A percentile compares a stretch with the other conserved stretches of the same genome.
Evolutionary conservation across 2,113 vertebrate genomes (phyloP).

Genomic region (Stegostoma tigrinum): DNA sequence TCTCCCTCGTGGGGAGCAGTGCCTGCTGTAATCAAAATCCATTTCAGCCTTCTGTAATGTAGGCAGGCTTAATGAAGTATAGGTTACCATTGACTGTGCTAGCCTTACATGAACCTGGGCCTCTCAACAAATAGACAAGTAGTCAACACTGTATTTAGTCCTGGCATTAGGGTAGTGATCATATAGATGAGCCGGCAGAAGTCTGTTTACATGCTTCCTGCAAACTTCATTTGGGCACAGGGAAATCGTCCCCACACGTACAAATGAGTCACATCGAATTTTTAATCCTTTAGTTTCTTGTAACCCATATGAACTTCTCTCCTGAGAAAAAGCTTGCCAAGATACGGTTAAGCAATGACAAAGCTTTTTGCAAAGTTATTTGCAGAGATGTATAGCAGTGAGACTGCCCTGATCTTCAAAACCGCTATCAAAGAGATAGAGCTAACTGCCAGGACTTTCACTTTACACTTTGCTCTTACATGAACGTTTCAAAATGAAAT

Average conservation of each 20-base stretch:
- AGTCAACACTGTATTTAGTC: not conserved
- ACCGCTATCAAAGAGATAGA: not conserved
- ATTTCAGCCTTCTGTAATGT: not conserved
- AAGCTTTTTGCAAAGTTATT: not conserved
- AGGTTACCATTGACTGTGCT: not conserved
- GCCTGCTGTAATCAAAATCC: not conserved
- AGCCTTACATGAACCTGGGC: not conserved
- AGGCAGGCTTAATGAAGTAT: not conserved
- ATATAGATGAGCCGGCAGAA: no score
- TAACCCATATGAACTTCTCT: not conserved
- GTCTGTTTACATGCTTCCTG: no score
- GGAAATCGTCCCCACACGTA: no score
- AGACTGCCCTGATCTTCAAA: not conserved
- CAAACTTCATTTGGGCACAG: no score
- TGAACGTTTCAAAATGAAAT: not conserved
- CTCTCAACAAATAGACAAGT: not conserved
- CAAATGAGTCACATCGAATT: no score
- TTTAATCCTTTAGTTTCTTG: not conserved
- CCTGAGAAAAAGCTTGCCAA: not conserved
- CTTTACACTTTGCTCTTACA: not conserved
- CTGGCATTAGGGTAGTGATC: no score
- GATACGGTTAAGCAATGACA: not conserved
- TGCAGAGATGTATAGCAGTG: not conserved
- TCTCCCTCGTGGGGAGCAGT: not conserved
- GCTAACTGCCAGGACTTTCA: constrained; percentile 1